These are phyloP conservation scores for Stercorarius parasiticus DNA, from an alignment of 2,113 vertebrate genomes.

Conservation along the genomic window DNA sequence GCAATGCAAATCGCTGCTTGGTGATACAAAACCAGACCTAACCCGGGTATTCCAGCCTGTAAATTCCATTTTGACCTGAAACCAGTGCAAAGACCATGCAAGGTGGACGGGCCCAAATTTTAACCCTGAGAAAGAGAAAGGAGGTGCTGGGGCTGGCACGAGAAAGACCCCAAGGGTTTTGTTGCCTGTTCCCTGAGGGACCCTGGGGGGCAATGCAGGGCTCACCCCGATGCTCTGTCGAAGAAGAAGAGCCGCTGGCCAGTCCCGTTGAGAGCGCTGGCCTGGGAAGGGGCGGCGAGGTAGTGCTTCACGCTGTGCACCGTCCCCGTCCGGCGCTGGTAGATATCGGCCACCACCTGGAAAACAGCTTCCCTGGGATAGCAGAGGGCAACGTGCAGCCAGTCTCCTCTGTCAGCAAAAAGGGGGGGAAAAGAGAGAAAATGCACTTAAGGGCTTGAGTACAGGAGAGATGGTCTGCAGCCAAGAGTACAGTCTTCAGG, in stretches of 20 bases:
- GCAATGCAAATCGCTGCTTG: fast-evolving
- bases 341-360: constrained; percentile 43
- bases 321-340: constrained; percentile 23
- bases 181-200: background rate
- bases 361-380: constrained; percentile 29
- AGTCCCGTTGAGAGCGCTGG: background rate
- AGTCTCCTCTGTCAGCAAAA: constrained; percentile 10
- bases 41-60: background rate
- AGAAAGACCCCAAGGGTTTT: fast-evolving
- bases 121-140: background rate
- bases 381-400: constrained; percentile 48
- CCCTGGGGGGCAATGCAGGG: background rate
- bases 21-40: background rate
- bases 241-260: background rate
- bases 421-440: background rate
- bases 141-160: background rate
- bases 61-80: background rate
- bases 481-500: constrained; percentile 27
- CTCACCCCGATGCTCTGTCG: background rate
- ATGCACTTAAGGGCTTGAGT: background rate
- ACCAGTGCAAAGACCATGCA: background rate
- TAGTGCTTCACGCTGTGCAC: constrained; percentile 30
- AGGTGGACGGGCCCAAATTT: background rate
- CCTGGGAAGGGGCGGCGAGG: background rate
- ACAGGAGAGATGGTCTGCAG: background rate